Base-by-base conservation (phyloP, 2,888 invertebrate genomes). In the Disparrhopalites patrizii region DNA sequence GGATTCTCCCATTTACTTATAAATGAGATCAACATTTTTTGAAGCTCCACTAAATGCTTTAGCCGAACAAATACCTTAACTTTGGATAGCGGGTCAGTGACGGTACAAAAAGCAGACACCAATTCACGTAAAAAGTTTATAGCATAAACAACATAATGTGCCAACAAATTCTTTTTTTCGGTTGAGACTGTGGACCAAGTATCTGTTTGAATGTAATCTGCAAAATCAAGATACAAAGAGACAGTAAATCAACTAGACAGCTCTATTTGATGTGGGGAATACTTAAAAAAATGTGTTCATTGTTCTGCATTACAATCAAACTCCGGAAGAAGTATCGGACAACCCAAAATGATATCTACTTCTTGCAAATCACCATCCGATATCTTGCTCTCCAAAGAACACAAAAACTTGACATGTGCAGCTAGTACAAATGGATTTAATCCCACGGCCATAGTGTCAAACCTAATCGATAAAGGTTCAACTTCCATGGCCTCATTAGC, bases 311-410 rank as follows among this genome's bases (percentile, higher is more conserved):
- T 58, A 65, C 65, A 33, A 15, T 57, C 38, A 13, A 58, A 30
- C 8, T 57, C 28, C n/a, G 65, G 65, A 18, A 65, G 36, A 2
- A 65, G 28, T 5, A 65, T 15, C 4, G 65, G 65, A 28, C 65
- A 65, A 1, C 65, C 65, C n/a, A 65, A 23, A 20, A 65, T 65
- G 15, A 65, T 58, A 30, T 65, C 65, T 18, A 65, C 57, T 18
- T 65, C 65, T 36, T 57, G 25, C 58, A 65, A 52, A 25, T 18
- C 27, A 1, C 65, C 65, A 18, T 58, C 36, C 7, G 40, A 18
- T 15, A 58, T 13, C 18, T 65, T 56, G 28, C 25, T 47, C n/a
- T 50, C 65, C 18, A 58, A 38, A 15, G 58, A 38, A 20, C 65
- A 65, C 13, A 65, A 27, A 4, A 65, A 27, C 38, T 50, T 43